Percentiles rank a stretch among this genome's conserved stretches.
phyloP scores from a whole-genome alignment of 2,888 invertebrate species.

The Idaea dimidiata region DNA sequence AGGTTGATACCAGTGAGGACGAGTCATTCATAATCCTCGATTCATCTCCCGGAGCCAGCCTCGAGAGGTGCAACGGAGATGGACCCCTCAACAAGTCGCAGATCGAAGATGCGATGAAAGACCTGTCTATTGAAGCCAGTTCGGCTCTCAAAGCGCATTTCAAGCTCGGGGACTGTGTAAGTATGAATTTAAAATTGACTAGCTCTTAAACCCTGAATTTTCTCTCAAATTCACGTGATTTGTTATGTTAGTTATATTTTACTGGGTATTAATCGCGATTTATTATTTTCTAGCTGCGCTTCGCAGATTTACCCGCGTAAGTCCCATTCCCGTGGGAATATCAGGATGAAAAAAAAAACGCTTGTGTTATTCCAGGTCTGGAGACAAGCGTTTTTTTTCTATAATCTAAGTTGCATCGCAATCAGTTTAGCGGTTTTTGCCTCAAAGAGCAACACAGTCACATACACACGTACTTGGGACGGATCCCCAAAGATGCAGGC shows the following conservation, averaged over 20 bases:
- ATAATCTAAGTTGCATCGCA: too few relatives aligned
- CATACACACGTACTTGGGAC: too few relatives aligned
- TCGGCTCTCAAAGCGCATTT: slow-evolving; percentile 71
- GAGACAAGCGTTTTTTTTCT: too few relatives aligned
- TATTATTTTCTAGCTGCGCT: not conserved
- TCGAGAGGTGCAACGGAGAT: slow-evolving; percentile 57
- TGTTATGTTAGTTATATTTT: not conserved
- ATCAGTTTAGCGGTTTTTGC: too few relatives aligned
- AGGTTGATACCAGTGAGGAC: slow-evolving; percentile 55
- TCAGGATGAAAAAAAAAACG: too few relatives aligned
- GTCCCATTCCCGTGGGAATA: too few relatives aligned
- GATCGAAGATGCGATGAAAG: slow-evolving; percentile 67
- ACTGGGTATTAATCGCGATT: not conserved
- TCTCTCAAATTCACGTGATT: not conserved
- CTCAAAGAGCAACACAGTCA: too few relatives aligned
- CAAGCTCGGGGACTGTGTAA: slow-evolving; percentile 63
- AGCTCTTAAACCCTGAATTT: not conserved
- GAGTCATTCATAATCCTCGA: slow-evolving; percentile 75
- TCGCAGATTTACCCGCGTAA: too few relatives aligned
- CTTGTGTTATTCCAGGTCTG: too few relatives aligned
- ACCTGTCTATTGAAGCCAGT: slow-evolving; percentile 57
- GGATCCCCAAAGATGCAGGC: too few relatives aligned
- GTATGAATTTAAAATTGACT: slow-evolving; percentile 30
- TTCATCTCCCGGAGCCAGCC: slow-evolving; percentile 63
- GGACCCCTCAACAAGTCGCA: slow-evolving; percentile 44